Base-by-base conservation (phyloP, 2,113 vertebrate species). In the Tragelaphus buxtoni region DNA sequence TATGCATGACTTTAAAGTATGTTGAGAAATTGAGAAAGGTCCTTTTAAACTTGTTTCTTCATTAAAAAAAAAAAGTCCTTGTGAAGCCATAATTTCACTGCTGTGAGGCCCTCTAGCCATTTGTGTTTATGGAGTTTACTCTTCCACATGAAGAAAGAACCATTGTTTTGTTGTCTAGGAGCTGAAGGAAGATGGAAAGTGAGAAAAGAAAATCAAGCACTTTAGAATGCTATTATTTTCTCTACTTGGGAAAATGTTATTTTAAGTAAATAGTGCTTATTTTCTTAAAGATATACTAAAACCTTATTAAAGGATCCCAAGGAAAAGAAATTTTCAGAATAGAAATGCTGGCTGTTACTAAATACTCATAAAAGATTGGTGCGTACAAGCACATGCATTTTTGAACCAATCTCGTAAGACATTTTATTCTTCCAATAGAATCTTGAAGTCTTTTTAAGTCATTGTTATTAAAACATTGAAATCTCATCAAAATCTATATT, bases 81-180 rank as follows among this genome's bases (percentile, higher is more conserved):
- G 30, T 55, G 79, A 96, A 97, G 85, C 92, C 90, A 80, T 94
- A 90, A 96, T 97, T 95, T 97, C 90, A 74, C 94, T 97, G 92
- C 69, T 95, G 28, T 92, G 93, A 96, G 88, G 80, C 84, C 55
- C 89, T 79, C 47, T 86, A 77, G 88, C 82, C 96, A 97, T 97
- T 98, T 93, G 91, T 94, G 96, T 96, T 98, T 98, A 98, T 97
- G 98, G 98, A 98, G 98, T 98, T 98, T 98, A 97, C 97, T 98
- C 1, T 14, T 98, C 97, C 98, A 95, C 95, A 94, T 94, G 97
- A 98, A 98, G 98, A 98, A 98, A 98, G 98, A 97, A 97, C 96
- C 97, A 94, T 98, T 98, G 98, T 98, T 98, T 98, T 98, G 97
- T 99, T 98, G 97, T 98, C 97, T 98, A 98, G 98, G 98, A 98